Evolutionary conservation across 1,140 invertebrate genomes (phyloP).

Genomic region (Magallana angulata): DNA sequence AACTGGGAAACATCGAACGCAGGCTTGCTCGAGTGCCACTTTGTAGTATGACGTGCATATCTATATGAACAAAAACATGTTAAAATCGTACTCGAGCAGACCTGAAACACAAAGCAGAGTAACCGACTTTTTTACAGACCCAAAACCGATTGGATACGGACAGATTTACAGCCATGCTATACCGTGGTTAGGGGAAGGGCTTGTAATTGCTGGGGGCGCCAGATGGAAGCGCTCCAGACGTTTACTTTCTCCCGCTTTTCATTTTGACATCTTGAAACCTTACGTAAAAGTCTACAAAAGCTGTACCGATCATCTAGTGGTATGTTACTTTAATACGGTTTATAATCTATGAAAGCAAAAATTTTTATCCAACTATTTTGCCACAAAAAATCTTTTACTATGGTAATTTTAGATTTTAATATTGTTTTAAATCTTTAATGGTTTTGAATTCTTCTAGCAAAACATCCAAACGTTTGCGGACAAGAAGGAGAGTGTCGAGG

Average conservation of each 20-base stretch:
- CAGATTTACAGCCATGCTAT: not conserved
- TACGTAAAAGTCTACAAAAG: slow-evolving; percentile 88
- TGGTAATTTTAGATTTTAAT: too few species aligned
- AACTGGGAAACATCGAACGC: too few species aligned
- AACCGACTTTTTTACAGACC: not conserved
- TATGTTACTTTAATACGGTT: not conserved
- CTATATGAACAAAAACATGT: too few species aligned
- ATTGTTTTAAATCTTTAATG: too few species aligned
- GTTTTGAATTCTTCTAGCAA: slow-evolving; percentile 44
- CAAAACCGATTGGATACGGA: not conserved
- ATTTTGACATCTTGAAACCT: slow-evolving; percentile 91
- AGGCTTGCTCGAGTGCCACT: too few species aligned
- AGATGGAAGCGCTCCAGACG: slow-evolving; percentile 90
- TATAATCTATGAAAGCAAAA: too few species aligned
- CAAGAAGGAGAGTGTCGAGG: slow-evolving; percentile 58
- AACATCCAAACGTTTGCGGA: slow-evolving; percentile 53
- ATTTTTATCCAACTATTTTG: too few species aligned
- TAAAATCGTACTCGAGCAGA: too few species aligned
- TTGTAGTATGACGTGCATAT: too few species aligned
- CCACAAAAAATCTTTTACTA: too few species aligned
- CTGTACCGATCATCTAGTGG: slow-evolving; percentile 55
- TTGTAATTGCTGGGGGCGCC: slow-evolving; percentile 79
- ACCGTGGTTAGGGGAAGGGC: slow-evolving; percentile 51
- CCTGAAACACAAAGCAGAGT: too few species aligned
- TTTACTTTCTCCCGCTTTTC: slow-evolving; percentile 93